Base-by-base conservation (phyloP, 2,888 invertebrate genomes). In the Eledone cirrhosa region DNA sequence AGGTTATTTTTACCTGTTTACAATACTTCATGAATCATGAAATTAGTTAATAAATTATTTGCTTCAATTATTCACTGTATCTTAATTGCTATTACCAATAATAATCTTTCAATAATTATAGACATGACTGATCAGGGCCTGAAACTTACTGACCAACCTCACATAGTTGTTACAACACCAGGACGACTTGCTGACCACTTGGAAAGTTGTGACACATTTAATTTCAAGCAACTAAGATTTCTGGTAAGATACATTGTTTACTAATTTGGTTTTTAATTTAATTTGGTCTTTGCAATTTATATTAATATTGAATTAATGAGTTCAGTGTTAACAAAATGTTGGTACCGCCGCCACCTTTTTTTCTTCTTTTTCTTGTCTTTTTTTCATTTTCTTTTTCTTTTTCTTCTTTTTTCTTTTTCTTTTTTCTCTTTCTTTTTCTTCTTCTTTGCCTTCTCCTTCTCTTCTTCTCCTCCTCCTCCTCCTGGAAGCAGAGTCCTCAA, bases 101-200 rank as follows among this genome's bases (percentile, higher is more conserved):
- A 63, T 24, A 11, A 14, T 76, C 29, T 24, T 77, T 24, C 79
- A 41, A 65, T 78, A 41, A 81, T 63, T 82, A 11, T 85, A 90
- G 91, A 91, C 90, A 97, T 97, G 93, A 93, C 98, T 80, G 92
- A 94, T 22, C 98, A 99, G 91, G 96, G 96, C 0, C 92, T 94
- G 86, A 95, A 96, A 86, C 91, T 99, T 29, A 93, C 95, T 19
- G 94, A 94, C 83, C 93, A 94, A 78, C 99, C 99, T 0, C 99
- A 99, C 90, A 94, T 99, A 84, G 95, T 99, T 1, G 95, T 99
- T 0, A 96, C 98, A 0, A 99, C 99, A 90, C 99, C 99, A 0
- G 99, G 99, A 1, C 90, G 98, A 27, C 91, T 99, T 63, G 96
- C 96, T 0, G 99, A 99, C 91, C 97, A 98, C 89, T 93, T 99